Base-by-base conservation (phyloP, 2,113 vertebrate species). In the Polyodon spathula region DNA sequence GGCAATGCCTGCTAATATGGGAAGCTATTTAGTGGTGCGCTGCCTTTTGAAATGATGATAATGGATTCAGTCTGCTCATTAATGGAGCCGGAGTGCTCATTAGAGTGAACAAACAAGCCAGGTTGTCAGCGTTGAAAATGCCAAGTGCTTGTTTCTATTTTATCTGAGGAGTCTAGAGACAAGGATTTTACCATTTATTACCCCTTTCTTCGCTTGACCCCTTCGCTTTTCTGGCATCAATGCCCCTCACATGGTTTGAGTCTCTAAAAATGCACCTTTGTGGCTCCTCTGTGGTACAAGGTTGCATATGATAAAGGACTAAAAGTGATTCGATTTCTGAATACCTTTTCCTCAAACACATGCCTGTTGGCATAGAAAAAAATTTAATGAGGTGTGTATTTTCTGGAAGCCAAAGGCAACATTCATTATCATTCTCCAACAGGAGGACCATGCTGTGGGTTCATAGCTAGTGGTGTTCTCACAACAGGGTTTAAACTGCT, bases 11-110 rank as follows among this genome's bases (percentile, higher is more conserved):
- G 90, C 89, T 93, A 94, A 95, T 93, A 92, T 83, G 90, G 89
- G 86, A 88, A 92, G 91, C 92, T 93, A 95, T 94, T 93, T 93
- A 89, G 92, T 90, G 88, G 88, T 82, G 84, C 84, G 89, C 89
- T 86, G 89, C 90, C 93, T 95, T 98, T 98, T 97, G 93, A 98
- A 97, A 92, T 90, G 93, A 93, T 90, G 92, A 93, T 95, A 95
- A 97, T 96, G 91, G 93, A 95, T 95, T 93, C 94, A 94, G 93
- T 93, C 89, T 92, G 91, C 93, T 97, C 94, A 97, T 98, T 98
- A 97, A 97, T 93, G 92, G 88, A 93, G 89, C 90, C 93, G 91
- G 89, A 97, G 93, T 95, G 94, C 95, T 98, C 93, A 92, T 98
- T 98, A 97, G 91, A 88, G 86, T 86, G 92, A 93, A 95, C 93